A percentile compares a stretch with the other conserved stretches of the same genome.
Conservation (phyloP, 2,888 invertebrate species). For the Atrina japonica region DNA sequence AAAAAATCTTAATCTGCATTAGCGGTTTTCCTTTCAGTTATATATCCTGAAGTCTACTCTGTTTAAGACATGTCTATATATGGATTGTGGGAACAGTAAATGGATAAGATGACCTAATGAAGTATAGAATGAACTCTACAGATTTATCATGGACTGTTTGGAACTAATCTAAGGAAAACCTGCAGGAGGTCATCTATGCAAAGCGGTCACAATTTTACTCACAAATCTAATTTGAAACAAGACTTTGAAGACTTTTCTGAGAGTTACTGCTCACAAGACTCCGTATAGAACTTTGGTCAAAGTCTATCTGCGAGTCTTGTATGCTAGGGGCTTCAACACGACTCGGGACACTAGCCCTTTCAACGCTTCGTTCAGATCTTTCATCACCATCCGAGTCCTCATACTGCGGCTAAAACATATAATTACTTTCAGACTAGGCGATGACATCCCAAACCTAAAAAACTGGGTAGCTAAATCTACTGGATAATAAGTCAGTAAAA, state of each 20-base stretch:
- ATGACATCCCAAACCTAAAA: too few species aligned
- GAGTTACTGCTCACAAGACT: conserved; percentile 16
- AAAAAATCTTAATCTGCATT: too few species aligned
- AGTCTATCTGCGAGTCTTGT: not conserved
- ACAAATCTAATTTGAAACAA: not conserved
- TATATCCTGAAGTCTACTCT: too few species aligned
- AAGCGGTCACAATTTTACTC: too few species aligned
- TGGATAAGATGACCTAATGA: too few species aligned
- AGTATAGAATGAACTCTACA: too few species aligned
- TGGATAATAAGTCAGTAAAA: too few species aligned
- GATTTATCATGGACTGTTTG: not conserved
- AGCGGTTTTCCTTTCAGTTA: too few species aligned
- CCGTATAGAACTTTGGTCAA: not conserved
- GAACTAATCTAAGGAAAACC: not conserved
- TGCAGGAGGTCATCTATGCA: too few species aligned
- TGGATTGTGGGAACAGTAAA: too few species aligned
- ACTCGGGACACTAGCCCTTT: not conserved
- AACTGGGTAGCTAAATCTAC: too few species aligned
- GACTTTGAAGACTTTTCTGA: conserved; percentile 23
- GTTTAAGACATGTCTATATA: too few species aligned
- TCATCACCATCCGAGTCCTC: not conserved
- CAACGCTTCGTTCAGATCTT: not conserved
- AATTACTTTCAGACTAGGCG: not conserved
- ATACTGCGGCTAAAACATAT: conserved; percentile 12
- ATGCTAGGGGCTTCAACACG: not conserved